Base-by-base conservation (phyloP, 2,113 vertebrate species). In the Colistium nudipinnis region DNA sequence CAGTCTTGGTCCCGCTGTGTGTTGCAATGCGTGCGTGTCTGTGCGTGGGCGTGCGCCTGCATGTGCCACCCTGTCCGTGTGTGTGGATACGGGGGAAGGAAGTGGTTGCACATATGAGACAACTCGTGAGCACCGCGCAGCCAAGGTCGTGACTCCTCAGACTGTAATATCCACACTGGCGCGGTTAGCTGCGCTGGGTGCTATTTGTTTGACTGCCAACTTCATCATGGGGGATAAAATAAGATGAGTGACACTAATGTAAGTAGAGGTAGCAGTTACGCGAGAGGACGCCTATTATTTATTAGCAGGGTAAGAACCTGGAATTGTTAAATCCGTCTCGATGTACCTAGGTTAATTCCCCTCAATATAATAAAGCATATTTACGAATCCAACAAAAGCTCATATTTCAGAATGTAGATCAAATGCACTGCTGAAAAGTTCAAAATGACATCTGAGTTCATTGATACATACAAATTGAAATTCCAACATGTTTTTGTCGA, bases 131-230 rank as follows among this genome's bases (percentile, higher is more conserved):
- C 30, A 27, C 48, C 53, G 61, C 61, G 62, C 62, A 56, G 60
- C 43, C 78, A 80, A 81, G 90, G 87, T 84, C 78, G 11, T 69
- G 74, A 83, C 72, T 84, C 39, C 74, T 68, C 56, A 51, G 63
- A 70, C 71, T 81, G 62, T 64, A 68, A 80, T 20, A 62, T 61
- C 55, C 56, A 70, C 52, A 60, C 28, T 68, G 69, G 59, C 51
- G 67, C n/a, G 38, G 45, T 38, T 48, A 57, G 83, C 54, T 49
- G 61, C 31, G 63, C 54, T 57, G 38, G 7, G 19, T 35, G 25
- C 55, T 74, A 22, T 68, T 66, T 41, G 36, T 80, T 55, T 67
- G 33, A 33, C 65, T 76, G 61, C 49, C 78, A 84, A 12, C 51
- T 63, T 62, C 66, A 73, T 45, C 44, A 62, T 20, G 28, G 53